Conservation (phyloP, 2,113 vertebrate genomes). For the Malurus alboscapulatus region DNA sequence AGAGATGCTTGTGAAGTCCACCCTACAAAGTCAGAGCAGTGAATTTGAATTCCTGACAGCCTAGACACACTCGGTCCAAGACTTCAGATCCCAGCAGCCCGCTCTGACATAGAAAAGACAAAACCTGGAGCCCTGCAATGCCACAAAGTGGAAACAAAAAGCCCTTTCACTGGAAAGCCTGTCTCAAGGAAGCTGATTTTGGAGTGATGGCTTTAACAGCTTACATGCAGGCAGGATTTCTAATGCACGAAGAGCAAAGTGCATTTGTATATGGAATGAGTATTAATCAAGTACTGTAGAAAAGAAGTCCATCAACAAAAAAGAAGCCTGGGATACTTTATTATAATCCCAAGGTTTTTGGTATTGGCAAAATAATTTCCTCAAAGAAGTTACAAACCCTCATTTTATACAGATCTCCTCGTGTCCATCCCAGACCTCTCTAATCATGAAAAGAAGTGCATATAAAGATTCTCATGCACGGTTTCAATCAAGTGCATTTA, state of each 20-base stretch:
- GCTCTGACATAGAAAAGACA: not conserved
- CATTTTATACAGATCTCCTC: not conserved
- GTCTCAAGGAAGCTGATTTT: not conserved
- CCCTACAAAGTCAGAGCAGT: not conserved
- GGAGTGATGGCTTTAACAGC: not conserved
- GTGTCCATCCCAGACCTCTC: not conserved
- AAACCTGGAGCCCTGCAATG: not conserved
- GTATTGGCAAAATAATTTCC: not conserved
- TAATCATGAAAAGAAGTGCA: not conserved
- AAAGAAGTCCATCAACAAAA: not conserved
- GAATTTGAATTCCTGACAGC: not conserved
- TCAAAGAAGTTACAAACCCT: not conserved
- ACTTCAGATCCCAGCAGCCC: not conserved
- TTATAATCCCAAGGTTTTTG: not conserved
- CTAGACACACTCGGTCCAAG: not conserved
- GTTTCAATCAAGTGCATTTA: slow-evolving; percentile 40
- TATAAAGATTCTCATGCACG: not conserved
- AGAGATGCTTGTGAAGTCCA: not conserved
- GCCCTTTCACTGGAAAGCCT: not conserved
- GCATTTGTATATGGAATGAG: not conserved
- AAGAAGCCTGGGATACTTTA: not conserved
- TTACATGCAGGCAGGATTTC: not conserved
- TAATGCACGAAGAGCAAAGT: not conserved
- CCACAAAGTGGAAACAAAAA: not conserved
- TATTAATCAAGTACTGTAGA: not conserved